Percentiles rank a stretch among this genome's conserved stretches.
These are phyloP conservation scores for Cydia strobilella DNA, from an alignment of 1,140 invertebrate species.

Conservation along the genomic window DNA sequence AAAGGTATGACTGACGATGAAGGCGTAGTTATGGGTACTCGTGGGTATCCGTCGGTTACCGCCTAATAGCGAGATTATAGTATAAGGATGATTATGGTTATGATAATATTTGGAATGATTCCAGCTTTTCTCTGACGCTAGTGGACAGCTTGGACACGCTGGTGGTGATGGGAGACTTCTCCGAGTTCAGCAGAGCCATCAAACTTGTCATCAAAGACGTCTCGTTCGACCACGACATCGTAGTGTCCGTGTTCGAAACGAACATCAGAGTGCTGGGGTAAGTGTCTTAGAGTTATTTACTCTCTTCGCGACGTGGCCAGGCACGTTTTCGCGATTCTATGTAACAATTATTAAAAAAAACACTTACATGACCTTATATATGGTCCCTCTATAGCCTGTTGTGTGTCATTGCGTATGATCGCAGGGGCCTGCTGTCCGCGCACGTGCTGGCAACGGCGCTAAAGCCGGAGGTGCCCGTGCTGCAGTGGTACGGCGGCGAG, in stretches of 20 bases:
- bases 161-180: slow-evolving; percentile 94
- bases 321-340: no score
- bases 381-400: no score
- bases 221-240: slow-evolving; percentile 95
- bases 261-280: slow-evolving; percentile 98
- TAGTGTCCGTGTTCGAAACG: slow-evolving; percentile 99
- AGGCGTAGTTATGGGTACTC: no score
- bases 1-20: no score
- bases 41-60: no score
- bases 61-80: no score
- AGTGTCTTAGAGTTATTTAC: slow-evolving; percentile 59
- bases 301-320: no score
- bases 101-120: slow-evolving; percentile 64
- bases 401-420: slow-evolving; percentile 48
- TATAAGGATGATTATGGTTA: background rate
- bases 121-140: slow-evolving; percentile 96
- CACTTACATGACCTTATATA: no score
- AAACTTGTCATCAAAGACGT: slow-evolving; percentile 92
- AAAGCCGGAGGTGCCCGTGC: slow-evolving; percentile 86
- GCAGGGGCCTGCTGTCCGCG: slow-evolving; percentile 93
- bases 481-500: slow-evolving; percentile 96
- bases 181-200: slow-evolving; percentile 96
- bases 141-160: slow-evolving; percentile 97
- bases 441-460: slow-evolving; percentile 94
- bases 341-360: no score